Conservation (phyloP, 53 echinoderm and acorn worm genomes). For the Mesocentrotus franciscanus region DNA sequence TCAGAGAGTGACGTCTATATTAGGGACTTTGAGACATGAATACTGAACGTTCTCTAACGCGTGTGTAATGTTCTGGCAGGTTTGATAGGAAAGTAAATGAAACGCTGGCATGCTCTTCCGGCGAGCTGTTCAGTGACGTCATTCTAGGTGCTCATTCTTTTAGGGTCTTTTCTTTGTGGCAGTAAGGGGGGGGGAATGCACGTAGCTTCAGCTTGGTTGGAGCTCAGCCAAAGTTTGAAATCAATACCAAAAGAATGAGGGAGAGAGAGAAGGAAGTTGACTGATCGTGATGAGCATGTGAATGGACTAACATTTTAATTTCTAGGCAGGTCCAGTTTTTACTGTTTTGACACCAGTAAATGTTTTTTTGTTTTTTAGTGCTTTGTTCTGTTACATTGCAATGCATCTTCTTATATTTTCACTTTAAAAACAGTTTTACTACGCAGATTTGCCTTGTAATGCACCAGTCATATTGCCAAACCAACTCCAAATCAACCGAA, state of each 20-base stretch:
- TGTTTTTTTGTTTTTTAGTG: too few species aligned
- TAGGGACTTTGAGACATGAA: not conserved
- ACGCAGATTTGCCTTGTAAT: too few species aligned
- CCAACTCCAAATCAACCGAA: too few species aligned
- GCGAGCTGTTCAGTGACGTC: not conserved
- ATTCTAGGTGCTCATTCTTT: not conserved
- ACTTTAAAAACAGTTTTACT: too few species aligned
- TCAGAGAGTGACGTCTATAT: constrained; percentile 14
- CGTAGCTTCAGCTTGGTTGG: not conserved
- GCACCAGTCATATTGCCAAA: too few species aligned
- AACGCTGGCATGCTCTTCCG: not conserved
- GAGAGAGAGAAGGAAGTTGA: not conserved
- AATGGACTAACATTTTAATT: not conserved
- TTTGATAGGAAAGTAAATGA: not conserved
- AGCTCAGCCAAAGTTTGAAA: constrained; percentile 23
- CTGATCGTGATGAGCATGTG: not conserved
- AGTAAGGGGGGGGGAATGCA: not conserved
- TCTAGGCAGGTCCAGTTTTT: too few species aligned
- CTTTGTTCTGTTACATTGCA: too few species aligned
- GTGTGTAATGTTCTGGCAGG: not conserved
- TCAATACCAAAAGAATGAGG: not conserved
- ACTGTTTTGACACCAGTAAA: too few species aligned
- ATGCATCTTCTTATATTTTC: too few species aligned
- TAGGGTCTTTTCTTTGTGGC: not conserved
- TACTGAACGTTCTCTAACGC: not conserved